Evolutionary conservation across 2,113 vertebrate species (phyloP), one percentile per base, ranked within the genome.

Genomic region (Phaethornis superciliosus): DNA sequence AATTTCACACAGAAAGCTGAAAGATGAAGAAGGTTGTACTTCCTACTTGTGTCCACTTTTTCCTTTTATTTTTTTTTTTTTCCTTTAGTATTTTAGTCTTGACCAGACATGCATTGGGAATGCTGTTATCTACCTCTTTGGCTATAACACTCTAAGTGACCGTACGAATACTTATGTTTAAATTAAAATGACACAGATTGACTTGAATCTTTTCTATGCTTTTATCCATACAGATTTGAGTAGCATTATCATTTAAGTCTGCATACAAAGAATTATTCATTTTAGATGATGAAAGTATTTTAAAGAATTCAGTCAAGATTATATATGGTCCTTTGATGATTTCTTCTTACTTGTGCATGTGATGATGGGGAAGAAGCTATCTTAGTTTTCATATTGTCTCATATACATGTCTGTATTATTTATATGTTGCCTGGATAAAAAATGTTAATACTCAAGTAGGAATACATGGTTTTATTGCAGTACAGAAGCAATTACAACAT

Each of bases 131-230:
- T 49, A 6, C 5, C 59, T 17, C 15, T 17, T 56, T 56, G 12
- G 2, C 23, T 54, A 54, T 65, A 78, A 47, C 15, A 44, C 7
- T 72, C 28, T 54, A 56, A 44, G 4, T 84, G 75, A 67, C 35
- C 18, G 18, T 30, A 62, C 1, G 5, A 78, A 33, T 20, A 56
- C 1, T 68, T 82, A 13, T 64, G 17, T 60, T 76, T 56, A 40
- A 56, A 56, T 33, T 60, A 51, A 71, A 90, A 37, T 47, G 1
- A 54, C 4, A 32, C 5, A 33, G 6, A 67, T 62, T 81, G 28
- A 24, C 14, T 62, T 51, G 42, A 77, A 44, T 1, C 0, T 2
- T 60, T 81, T 67, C 26, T 3, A 24, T 16, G 1, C 0, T 58
- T 91, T 78, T 62, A 49, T 30, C 24, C 7, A 0, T 40, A 46